phyloP scores from a whole-genome alignment of 2,113 vertebrate species.

The Saccopteryx leptura region DNA sequence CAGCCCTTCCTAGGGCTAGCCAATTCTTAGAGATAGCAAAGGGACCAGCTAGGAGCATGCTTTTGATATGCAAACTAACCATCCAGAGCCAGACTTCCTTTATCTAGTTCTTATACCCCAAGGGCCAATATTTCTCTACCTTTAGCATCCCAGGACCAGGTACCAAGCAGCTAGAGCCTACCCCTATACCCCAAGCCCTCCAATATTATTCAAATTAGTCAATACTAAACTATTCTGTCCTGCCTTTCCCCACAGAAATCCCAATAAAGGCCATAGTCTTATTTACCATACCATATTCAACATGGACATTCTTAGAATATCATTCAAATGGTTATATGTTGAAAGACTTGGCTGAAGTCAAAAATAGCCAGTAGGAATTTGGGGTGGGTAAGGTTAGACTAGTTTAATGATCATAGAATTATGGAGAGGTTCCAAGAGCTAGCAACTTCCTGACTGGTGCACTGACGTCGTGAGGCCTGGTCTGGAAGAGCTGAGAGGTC shows the following conservation, averaged over 20 bases:
- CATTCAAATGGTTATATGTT: neutral
- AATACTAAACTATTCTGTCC: neutral
- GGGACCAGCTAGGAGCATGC: neutral
- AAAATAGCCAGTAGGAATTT: neutral
- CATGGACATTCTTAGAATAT: neutral
- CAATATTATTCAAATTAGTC: neutral
- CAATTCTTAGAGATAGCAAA: constrained; percentile 38
- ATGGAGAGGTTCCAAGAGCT: neutral
- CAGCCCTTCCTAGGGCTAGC: neutral
- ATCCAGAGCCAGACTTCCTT: neutral
- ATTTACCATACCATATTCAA: neutral
- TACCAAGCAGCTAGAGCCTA: neutral
- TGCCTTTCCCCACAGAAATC: neutral
- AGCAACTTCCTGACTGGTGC: neutral
- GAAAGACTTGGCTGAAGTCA: constrained; percentile 1
- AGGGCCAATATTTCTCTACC: neutral
- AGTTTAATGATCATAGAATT: neutral
- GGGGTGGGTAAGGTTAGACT: neutral
- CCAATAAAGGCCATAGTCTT: neutral
- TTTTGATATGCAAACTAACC: constrained; percentile 13
- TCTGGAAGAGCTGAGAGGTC: neutral
- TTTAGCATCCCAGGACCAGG: neutral
- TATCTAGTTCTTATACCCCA: neutral
- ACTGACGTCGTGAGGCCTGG: neutral
- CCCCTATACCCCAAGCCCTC: neutral